A percentile compares a stretch with the other conserved stretches of the same genome.
Evolutionary conservation across 2,113 vertebrate species (phyloP).

Genomic region (Piaya cayana): DNA sequence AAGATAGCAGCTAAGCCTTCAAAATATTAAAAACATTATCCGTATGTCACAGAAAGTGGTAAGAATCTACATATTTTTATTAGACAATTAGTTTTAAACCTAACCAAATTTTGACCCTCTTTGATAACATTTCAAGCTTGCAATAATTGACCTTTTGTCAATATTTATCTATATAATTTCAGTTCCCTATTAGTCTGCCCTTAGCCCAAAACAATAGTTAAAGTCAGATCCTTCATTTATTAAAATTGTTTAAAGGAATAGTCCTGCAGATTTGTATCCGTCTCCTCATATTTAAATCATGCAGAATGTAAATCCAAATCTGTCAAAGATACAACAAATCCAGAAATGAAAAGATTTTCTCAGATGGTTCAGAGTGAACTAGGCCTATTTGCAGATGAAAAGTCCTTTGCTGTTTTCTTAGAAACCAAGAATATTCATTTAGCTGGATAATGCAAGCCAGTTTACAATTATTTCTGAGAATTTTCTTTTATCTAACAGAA

Average conservation of each 20-base stretch:
- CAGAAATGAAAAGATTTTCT: not conserved
- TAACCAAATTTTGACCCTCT: not conserved
- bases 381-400: not conserved
- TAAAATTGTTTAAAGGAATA: not conserved
- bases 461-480: not conserved
- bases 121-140: not conserved
- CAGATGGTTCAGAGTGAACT: not conserved
- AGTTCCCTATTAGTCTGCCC: not conserved
- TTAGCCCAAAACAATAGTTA: not conserved
- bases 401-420: not conserved
- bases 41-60: not conserved
- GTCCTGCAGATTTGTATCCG: not conserved
- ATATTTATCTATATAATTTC: not conserved
- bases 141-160: not conserved
- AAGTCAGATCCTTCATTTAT: not conserved
- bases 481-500: not conserved
- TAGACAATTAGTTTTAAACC: not conserved
- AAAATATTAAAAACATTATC: not conserved
- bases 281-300: not conserved
- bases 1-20: not conserved
- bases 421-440: not conserved
- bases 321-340: not conserved
- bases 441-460: not conserved
- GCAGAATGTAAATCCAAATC: not conserved
- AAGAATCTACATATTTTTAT: not conserved